These are phyloP conservation scores for Enteromius trimaculatus DNA, from an alignment of 2,797 vertebrate species.

Conservation along the genomic window DNA sequence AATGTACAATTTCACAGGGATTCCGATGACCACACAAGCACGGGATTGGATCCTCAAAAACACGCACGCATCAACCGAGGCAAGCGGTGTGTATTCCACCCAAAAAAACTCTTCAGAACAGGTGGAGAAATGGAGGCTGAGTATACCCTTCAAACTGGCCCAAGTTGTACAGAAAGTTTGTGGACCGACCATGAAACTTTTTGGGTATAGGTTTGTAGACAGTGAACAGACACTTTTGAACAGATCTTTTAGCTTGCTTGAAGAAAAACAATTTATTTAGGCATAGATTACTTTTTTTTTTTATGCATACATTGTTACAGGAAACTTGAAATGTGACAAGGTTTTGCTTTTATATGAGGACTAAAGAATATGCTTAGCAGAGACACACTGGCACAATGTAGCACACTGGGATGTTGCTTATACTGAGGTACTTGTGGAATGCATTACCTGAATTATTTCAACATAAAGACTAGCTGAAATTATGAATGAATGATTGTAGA, in stretches of 20 bases:
- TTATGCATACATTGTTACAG: conserved; percentile 2
- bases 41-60: conserved; percentile 85
- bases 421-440: conserved; percentile 31
- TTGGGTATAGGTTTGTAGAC: conserved; percentile 81
- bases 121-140: conserved; percentile 86
- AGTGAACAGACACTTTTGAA: conserved; percentile 77
- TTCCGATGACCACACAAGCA: conserved; percentile 80
- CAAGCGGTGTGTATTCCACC: conserved; percentile 82
- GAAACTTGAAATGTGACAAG: background rate
- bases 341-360: conserved; percentile 12
- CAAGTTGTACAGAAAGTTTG: conserved; percentile 84
- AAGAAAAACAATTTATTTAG: conserved; percentile 73
- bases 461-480: conserved; percentile 44
- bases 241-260: conserved; percentile 83
- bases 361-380: background rate
- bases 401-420: conserved; percentile 26
- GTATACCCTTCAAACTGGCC: conserved; percentile 85
- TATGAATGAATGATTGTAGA: conserved; percentile 36
- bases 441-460: conserved; percentile 33
- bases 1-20: conserved; percentile 84
- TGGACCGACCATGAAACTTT: conserved; percentile 81
- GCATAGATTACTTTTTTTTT: conserved; percentile 10
- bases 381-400: conserved; percentile 6
- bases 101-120: conserved; percentile 88
- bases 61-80: conserved; percentile 76